Conservation (phyloP, 1,140 invertebrate species). For the Holcopasites calliopsidis region DNA sequence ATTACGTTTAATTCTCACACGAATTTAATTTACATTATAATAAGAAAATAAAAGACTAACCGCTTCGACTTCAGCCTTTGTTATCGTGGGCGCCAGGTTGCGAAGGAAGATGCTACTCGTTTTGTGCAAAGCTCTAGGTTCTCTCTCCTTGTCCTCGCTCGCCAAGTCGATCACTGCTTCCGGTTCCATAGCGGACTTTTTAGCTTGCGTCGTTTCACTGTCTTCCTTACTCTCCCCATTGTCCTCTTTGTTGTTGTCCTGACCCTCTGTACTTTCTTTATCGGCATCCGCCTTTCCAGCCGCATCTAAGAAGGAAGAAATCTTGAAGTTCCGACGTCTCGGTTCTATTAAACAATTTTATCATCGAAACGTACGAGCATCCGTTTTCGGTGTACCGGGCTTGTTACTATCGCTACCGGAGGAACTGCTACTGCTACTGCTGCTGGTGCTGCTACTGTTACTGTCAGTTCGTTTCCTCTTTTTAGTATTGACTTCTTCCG, state of each 20-base stretch:
- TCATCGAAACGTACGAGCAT: slow-evolving; percentile 55
- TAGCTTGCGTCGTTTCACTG: slow-evolving; percentile 58
- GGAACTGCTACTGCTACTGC: slow-evolving; percentile 74
- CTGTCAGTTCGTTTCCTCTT: slow-evolving; percentile 75
- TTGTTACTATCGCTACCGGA: slow-evolving; percentile 73
- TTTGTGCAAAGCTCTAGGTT: slow-evolving; percentile 90
- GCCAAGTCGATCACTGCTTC: slow-evolving; percentile 77
- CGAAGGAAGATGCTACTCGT: slow-evolving; percentile 98
- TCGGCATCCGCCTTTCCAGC: slow-evolving; percentile 65
- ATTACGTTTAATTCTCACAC: not conserved
- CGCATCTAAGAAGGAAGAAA: slow-evolving; percentile 54
- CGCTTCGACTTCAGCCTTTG: slow-evolving; percentile 97
- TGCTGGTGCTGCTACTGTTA: slow-evolving; percentile 74
- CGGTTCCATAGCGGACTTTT: slow-evolving; percentile 68
- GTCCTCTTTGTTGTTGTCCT: slow-evolving; percentile 50
- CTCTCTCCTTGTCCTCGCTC: slow-evolving; percentile 80
- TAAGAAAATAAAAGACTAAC: slow-evolving; percentile 79
- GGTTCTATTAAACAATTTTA: not conserved
- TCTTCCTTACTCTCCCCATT: slow-evolving; percentile 71
- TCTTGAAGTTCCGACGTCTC: not conserved
- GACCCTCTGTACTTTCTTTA: slow-evolving; percentile 74
- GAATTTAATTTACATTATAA: not conserved
- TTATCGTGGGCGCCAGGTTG: slow-evolving; percentile 97
- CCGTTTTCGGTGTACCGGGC: slow-evolving; percentile 55
- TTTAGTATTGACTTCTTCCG: slow-evolving; percentile 57